These are phyloP conservation scores for Acrocephalus kingi DNA, from an alignment of 2,113 vertebrate genomes.

Conservation along the genomic window DNA sequence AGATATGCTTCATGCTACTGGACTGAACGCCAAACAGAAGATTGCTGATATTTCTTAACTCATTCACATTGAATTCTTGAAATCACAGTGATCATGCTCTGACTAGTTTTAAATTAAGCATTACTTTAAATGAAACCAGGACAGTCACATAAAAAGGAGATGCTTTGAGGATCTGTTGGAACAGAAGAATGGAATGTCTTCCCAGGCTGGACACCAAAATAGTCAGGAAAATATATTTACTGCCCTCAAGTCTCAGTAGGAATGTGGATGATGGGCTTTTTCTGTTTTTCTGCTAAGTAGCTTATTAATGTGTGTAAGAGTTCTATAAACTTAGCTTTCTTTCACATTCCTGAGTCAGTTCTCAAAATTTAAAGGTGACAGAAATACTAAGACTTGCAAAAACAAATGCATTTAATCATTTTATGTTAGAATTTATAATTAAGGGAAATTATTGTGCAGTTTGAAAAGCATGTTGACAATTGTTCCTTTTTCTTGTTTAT, in stretches of 20 bases:
- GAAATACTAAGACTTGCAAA: constrained; percentile 47
- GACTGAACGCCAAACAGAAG: constrained; percentile 64
- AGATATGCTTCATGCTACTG: constrained; percentile 65
- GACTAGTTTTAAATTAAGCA: constrained; percentile 60
- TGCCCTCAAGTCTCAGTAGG: constrained; percentile 59
- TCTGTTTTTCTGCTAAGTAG: constrained; percentile 28
- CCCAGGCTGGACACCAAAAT: constrained; percentile 69
- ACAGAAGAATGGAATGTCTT: constrained; percentile 62
- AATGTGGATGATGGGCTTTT: constrained; percentile 38
- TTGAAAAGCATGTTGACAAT: constrained; percentile 74
- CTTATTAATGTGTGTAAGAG: constrained; percentile 40
- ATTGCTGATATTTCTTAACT: constrained; percentile 67
- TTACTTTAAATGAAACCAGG: constrained; percentile 58
- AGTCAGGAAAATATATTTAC: constrained; percentile 67
- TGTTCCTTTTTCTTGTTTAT: constrained; percentile 67
- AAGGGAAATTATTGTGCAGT: constrained; percentile 57
- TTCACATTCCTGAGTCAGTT: constrained; percentile 48
- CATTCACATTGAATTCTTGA: constrained; percentile 71
- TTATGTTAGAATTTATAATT: constrained; percentile 58
- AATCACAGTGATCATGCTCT: constrained; percentile 65
- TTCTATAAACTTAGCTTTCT: constrained; percentile 42
- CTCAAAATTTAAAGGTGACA: constrained; percentile 25
- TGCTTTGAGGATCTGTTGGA: constrained; percentile 65
- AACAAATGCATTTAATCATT: constrained; percentile 56
- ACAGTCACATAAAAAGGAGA: constrained; percentile 53